Conservation (phyloP, 1,140 invertebrate genomes). For the Brachionus asplanchnoidis region DNA sequence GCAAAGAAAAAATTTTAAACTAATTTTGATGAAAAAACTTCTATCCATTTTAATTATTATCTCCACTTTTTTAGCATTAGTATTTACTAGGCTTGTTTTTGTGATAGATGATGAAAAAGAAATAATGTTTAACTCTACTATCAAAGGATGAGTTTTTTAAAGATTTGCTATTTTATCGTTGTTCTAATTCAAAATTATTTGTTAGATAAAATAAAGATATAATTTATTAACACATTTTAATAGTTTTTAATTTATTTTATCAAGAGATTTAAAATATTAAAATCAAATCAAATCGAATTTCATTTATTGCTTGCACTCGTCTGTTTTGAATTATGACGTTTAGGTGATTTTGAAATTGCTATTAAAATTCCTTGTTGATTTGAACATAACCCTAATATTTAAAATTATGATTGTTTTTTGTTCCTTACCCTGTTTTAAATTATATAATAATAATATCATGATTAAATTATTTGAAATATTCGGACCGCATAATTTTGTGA, state of each 20-base stretch:
- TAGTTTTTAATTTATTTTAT: no score
- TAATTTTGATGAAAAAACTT: background rate
- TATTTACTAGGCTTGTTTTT: background rate
- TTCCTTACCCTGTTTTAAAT: background rate
- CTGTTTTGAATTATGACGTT: no score
- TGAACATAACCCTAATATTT: no score
- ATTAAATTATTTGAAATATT: background rate
- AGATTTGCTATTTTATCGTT: background rate
- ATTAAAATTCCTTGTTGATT: no score
- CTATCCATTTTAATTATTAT: background rate
- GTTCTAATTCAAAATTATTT: no score
- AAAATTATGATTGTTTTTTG: no score
- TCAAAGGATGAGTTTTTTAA: background rate
- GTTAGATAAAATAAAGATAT: no score
- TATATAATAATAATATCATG: background rate
- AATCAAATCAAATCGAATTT: no score
- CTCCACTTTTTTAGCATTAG: background rate
- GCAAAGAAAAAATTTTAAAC: background rate
- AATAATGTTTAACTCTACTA: background rate
- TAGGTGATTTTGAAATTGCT: no score
- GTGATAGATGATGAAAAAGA: background rate
- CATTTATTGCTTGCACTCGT: no score
- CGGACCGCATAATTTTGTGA: background rate
- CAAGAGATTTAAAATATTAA: no score
- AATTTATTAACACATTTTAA: no score